Evolutionary conservation across 2,113 vertebrate species (phyloP), one percentile per base, ranked within the genome.

Genomic region (Myxocyprinus asiaticus): DNA sequence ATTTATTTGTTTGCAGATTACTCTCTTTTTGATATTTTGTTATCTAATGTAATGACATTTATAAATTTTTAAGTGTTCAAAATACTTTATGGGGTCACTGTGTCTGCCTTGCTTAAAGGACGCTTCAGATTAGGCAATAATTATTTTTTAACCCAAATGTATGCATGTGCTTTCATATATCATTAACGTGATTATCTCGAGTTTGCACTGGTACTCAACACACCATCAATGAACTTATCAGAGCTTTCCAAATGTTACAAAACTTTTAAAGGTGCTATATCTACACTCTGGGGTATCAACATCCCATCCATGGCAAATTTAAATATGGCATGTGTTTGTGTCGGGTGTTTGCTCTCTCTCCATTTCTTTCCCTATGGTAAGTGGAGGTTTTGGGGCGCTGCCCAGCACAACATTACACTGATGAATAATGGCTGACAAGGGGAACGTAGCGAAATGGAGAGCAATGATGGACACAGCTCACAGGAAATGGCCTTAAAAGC

Each of bases 401-500:
- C 76, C 83, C 80, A 79, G 62, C 77, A 84, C 77, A 84, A 79
- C 59, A 84, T 79, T 67, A 61, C 45, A 33, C 55, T 10, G 67
- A 72, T 84, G 74, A 82, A 79, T 82, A 82, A 72, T 76, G 67
- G 77, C 56, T 45, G 77, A 77, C 77, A 84, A 77, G 75, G 71
- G 58, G 65, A 70, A 63, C 67, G 53, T 51, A 9, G 17, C 33
- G 14, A 76, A 64, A 75, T 72, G 66, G 76, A 81, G 71, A 47
- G n/a, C 59, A 71, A 53, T 71, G 76, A 81, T 76, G 76, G 71
- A 79, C 79, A n/a, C 5, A 71, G 62, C 70, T 76, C 55, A 67
- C 70, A 84, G 79, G 79, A 81, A 84, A 84, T 79, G 65, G 67
- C 76, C 53, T 81, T 81, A 76, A 81, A 84, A 84, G 76, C 72